These are phyloP conservation scores for Diplodus sargus DNA, from an alignment of 2,797 vertebrate genomes.

Conservation along the genomic window DNA sequence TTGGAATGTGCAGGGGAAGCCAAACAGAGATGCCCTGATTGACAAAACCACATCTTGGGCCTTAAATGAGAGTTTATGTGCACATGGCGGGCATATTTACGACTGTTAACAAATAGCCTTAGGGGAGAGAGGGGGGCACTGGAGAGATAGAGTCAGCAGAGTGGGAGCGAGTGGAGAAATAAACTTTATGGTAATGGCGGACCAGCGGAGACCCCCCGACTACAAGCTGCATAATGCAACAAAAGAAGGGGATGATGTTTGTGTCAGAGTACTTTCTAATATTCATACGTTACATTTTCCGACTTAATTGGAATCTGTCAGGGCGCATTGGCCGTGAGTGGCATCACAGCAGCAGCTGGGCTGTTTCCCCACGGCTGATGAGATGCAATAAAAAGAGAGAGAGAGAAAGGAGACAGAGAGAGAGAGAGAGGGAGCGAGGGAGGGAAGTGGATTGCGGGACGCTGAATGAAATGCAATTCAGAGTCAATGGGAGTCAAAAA, in stretches of 20 bases:
- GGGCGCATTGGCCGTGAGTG: conserved; percentile 75
- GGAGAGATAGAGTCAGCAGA: conserved; percentile 47
- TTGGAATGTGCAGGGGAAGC: conserved; percentile 43
- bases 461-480: conserved; percentile 73
- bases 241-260: conserved; percentile 79
- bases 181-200: conserved; percentile 73
- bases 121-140: conserved; percentile 43
- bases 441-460: conserved; percentile 57
- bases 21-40: conserved; percentile 60
- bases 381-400: conserved; percentile 76
- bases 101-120: conserved; percentile 72
- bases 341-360: conserved; percentile 75
- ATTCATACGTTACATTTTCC: conserved; percentile 88
- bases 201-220: conserved; percentile 64
- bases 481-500: conserved; percentile 80
- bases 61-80: conserved; percentile 59
- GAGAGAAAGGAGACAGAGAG: conserved; percentile 38
- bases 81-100: conserved; percentile 66
- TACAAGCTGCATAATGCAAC: conserved; percentile 78
- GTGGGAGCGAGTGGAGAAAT: conserved; percentile 50
- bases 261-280: conserved; percentile 81
- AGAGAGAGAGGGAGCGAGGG: conserved; percentile 36
- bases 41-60: conserved; percentile 56
- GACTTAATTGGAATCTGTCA: conserved; percentile 90
- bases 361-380: conserved; percentile 74